These are phyloP conservation scores for Phragmatobia fuliginosa DNA, from an alignment of 2,888 invertebrate species.

Conservation along the genomic window DNA sequence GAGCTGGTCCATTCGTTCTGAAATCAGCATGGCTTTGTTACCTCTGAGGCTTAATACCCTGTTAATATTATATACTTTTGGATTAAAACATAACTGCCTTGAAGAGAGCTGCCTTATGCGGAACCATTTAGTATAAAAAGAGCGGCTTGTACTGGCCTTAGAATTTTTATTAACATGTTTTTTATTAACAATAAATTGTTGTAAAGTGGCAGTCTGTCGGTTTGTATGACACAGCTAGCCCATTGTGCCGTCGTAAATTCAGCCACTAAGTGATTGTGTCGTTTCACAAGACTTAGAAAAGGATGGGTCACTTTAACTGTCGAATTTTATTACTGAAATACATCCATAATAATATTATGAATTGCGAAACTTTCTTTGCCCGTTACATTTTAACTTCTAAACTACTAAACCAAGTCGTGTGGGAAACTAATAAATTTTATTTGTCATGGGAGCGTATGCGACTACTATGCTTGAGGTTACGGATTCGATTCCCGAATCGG, in stretches of 20 bases:
- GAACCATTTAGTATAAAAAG: slow-evolving; percentile 26
- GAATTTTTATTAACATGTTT: slow-evolving; percentile 31
- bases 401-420: too few relatives aligned
- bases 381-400: background rate
- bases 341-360: background rate
- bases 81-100: too few relatives aligned
- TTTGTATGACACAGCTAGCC: slow-evolving; percentile 17
- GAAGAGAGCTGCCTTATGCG: slow-evolving; percentile 11
- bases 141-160: background rate
- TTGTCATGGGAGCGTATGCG: too few relatives aligned
- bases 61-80: too few relatives aligned
- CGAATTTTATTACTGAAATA: slow-evolving; percentile 2
- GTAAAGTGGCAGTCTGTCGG: slow-evolving; percentile 21
- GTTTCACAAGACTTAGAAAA: slow-evolving; percentile 31
- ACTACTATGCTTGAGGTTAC: too few relatives aligned
- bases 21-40: too few relatives aligned
- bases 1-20: too few relatives aligned
- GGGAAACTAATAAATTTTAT: background rate
- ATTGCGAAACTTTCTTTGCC: background rate
- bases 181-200: slow-evolving; percentile 48
- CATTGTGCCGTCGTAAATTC: slow-evolving; percentile 43
- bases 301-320: slow-evolving; percentile 42
- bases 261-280: slow-evolving; percentile 22
- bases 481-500: too few relatives aligned
- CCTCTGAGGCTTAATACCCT: too few relatives aligned